A percentile compares a stretch with the other conserved stretches of the same genome.
These are phyloP conservation scores for Epinephelus fuscoguttatus DNA, from an alignment of 2,113 vertebrate genomes.

Conservation along the genomic window DNA sequence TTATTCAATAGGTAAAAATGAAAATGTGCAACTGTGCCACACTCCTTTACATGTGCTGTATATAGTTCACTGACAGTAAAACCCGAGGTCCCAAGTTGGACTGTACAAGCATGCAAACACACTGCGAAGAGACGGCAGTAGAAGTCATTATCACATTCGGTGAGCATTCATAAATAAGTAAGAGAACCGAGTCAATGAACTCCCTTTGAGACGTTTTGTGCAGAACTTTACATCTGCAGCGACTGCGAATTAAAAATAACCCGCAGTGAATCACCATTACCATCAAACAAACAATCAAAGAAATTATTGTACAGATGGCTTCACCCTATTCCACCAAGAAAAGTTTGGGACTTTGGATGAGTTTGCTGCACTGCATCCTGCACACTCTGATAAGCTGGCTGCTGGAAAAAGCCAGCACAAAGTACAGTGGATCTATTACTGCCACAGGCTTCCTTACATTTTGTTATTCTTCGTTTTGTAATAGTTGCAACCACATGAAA, in stretches of 20 bases:
- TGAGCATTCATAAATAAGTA: constrained; percentile 36
- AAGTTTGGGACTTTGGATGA: constrained; percentile 24
- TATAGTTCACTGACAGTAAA: constrained; percentile 5
- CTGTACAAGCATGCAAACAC: constrained; percentile 15
- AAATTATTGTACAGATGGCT: constrained; percentile 5
- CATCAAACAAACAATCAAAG: constrained; percentile 18
- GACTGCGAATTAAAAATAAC: constrained; percentile 4
- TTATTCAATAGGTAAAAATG: constrained; percentile 1
- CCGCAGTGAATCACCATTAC: neutral
- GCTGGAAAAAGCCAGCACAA: neutral
- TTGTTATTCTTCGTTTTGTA: neutral
- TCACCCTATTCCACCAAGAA: constrained; percentile 5
- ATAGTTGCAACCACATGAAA: neutral
- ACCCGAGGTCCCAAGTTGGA: constrained; percentile 7
- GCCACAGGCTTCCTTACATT: neutral
- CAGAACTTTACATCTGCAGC: constrained; percentile 12
- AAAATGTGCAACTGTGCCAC: constrained; percentile 7
- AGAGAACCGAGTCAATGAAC: constrained; percentile 14
- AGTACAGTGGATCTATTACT: neutral
- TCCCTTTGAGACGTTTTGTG: constrained; percentile 12
- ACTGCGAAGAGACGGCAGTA: constrained; percentile 5
- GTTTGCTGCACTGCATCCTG: neutral
- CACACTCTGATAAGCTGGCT: neutral
- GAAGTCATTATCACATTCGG: constrained; percentile 39
- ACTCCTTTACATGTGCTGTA: constrained; percentile 15